Conservation (phyloP, 2,113 vertebrate genomes). For the Daubentonia madagascariensis region DNA sequence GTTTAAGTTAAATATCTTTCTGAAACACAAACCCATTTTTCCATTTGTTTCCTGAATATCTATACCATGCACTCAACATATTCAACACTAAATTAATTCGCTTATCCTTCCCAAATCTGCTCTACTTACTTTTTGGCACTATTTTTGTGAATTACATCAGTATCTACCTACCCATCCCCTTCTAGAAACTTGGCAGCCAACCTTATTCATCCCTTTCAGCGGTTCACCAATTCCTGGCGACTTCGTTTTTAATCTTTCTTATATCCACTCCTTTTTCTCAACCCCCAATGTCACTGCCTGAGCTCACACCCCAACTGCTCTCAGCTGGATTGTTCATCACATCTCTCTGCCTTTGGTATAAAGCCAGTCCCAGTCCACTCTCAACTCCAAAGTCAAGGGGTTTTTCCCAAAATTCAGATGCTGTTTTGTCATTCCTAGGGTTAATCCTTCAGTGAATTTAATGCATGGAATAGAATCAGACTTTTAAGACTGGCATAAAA, state of each 20-base stretch:
- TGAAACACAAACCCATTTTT: not conserved
- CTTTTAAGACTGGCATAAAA: not conserved
- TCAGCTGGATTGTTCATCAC: not conserved
- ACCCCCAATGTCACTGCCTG: rapidly evolving
- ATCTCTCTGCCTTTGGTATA: not conserved
- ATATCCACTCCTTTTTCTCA: not conserved
- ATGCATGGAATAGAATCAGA: not conserved
- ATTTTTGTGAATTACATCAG: not conserved
- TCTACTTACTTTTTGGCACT: not conserved
- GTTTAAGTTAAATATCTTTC: not conserved
- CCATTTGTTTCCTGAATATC: not conserved
- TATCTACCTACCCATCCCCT: not conserved
- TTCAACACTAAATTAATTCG: not conserved
- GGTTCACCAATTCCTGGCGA: not conserved
- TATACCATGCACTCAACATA: not conserved
- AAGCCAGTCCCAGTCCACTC: not conserved
- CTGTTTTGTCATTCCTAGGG: not conserved
- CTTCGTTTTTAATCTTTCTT: not conserved
- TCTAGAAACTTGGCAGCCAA: not conserved
- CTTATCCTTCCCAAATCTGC: not conserved
- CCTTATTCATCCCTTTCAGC: not conserved
- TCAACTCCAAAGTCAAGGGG: not conserved
- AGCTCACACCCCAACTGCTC: not conserved
- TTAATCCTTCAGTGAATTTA: not conserved
- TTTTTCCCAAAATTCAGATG: not conserved